Percentiles rank a stretch among this genome's conserved stretches.
These are phyloP conservation scores for Drosophila anomalata DNA, from an alignment of 2,888 invertebrate genomes.

Conservation along the genomic window DNA sequence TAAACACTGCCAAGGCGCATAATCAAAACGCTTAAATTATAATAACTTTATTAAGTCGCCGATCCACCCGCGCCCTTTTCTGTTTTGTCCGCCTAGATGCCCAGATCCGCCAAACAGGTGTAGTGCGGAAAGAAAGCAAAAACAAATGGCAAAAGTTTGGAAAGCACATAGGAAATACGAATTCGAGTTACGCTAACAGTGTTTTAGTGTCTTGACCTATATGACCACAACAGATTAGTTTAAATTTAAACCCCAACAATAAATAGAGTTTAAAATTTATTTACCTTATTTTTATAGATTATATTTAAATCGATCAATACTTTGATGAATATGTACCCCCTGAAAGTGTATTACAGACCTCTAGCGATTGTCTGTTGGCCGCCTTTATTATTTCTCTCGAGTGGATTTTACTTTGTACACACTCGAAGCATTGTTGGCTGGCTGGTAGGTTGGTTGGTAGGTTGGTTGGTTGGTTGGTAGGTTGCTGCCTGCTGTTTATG, in stretches of 20 bases:
- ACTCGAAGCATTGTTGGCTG: conserved; percentile 52
- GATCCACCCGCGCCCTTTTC: conserved; percentile 35
- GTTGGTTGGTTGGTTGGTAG: conserved; percentile 21
- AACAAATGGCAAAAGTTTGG: conserved; percentile 60
- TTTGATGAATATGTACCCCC: neutral
- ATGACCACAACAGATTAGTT: too few species aligned
- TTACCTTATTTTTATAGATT: neutral
- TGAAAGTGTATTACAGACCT: conserved; percentile 5
- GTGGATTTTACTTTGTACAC: conserved; percentile 75
- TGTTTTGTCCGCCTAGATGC: neutral
- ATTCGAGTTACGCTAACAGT: neutral
- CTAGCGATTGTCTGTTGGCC: conserved; percentile 44
- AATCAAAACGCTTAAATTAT: conserved; percentile 83
- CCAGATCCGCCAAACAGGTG: conserved; percentile 64
- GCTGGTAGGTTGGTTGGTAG: conserved; percentile 31
- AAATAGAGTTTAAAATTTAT: neutral
- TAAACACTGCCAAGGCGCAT: conserved; percentile 75
- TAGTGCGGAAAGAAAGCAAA: conserved; percentile 66
- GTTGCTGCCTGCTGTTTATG: conserved; percentile 74
- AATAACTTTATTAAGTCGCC: conserved; percentile 81
- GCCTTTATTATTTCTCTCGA: conserved; percentile 54
- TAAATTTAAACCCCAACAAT: neutral
- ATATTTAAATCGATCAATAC: neutral
- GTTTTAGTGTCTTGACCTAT: neutral
- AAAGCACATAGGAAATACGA: neutral